Base-by-base conservation (phyloP, 2,888 invertebrate genomes). In the Epistrophe grossulariae region DNA sequence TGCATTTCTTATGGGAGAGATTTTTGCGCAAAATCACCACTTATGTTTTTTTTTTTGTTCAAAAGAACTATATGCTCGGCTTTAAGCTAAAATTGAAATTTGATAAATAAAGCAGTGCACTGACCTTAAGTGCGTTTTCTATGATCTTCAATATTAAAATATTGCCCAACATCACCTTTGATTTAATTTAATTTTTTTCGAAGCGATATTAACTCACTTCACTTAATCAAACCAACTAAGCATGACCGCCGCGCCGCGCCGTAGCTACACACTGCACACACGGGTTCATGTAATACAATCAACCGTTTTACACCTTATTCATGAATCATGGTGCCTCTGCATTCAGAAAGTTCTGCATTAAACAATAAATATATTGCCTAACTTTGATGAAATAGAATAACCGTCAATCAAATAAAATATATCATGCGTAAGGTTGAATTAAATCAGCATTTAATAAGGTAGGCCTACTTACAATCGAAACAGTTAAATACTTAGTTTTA, bases 361-460 rank as follows among this genome's bases (percentile, higher is more conserved):
- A 60, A 70, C 62, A 50, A 60, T 9, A 55, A n/a, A 62, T 62
- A 66, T 72, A 40, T 64, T 43, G 38, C 19, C 24, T 43, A 72
- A 72, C 71, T 45, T 28, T 28, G 15, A 31, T 52, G 3, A 52
- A 24, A 55, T 55, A 10, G 1, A 1, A 24, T 24, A 24, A 62
- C 24, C 5, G 8, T 48, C 13, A 13, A 48, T 59, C 17, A 55
- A 43, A 64, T 10, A 35, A 40, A 45, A 24, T 52, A 6, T 31
- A 35, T 9, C 60, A 13, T 66, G 45, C 79, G 48, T 31, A 11
- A 19, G 31, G 8, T 59, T 28, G 35, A 40, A 73, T 57, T 73
- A 59, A 72, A 79, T 79, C 66, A 59, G 59, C 48, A 79, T 79
- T 66, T 66, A 79, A 79, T 79, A n/a, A n/a, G n/a, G n/a, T n/a